Conservation (phyloP, 2,797 vertebrate genomes). For the Huso huso region DNA sequence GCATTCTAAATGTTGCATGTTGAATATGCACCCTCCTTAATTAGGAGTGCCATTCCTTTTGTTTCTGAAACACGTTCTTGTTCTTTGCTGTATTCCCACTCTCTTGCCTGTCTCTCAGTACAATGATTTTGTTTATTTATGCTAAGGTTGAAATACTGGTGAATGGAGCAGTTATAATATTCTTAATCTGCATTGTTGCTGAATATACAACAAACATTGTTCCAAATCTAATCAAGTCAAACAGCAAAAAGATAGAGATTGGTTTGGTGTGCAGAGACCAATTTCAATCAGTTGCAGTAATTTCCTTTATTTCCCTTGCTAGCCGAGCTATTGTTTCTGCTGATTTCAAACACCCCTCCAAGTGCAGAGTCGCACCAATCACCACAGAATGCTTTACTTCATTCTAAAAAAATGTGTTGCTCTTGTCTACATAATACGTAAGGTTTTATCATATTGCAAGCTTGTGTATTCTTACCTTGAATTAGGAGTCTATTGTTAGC, state of each 20-base stretch:
- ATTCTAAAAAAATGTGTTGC: too few species aligned
- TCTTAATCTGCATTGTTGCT: constrained; percentile 36
- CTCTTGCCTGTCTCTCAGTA: constrained; percentile 20
- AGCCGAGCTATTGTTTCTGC: neutral
- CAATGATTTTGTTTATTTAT: constrained; percentile 27
- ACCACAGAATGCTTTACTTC: too few species aligned
- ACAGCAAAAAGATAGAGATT: constrained; percentile 14
- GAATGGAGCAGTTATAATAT: constrained; percentile 21
- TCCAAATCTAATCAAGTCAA: constrained; percentile 17
- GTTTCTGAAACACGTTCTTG: constrained; percentile 6
- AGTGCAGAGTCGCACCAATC: too few species aligned
- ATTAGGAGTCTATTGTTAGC: too few species aligned
- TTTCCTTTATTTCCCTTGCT: constrained; percentile 11
- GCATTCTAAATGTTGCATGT: too few species aligned
- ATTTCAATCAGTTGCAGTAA: constrained; percentile 3
- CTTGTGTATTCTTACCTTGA: too few species aligned
- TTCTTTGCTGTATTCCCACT: neutral
- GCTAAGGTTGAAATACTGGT: constrained; percentile 25
- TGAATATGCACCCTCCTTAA: too few species aligned
- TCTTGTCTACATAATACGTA: neutral
- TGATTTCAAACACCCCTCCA: neutral
- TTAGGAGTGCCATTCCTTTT: too few species aligned
- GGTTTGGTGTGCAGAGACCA: constrained; percentile 1
- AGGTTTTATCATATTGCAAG: neutral
- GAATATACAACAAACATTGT: constrained; percentile 28